Evolutionary conservation across 2,797 vertebrate species (phyloP).

Genomic region (Schizopygopsis malacanthus): DNA sequence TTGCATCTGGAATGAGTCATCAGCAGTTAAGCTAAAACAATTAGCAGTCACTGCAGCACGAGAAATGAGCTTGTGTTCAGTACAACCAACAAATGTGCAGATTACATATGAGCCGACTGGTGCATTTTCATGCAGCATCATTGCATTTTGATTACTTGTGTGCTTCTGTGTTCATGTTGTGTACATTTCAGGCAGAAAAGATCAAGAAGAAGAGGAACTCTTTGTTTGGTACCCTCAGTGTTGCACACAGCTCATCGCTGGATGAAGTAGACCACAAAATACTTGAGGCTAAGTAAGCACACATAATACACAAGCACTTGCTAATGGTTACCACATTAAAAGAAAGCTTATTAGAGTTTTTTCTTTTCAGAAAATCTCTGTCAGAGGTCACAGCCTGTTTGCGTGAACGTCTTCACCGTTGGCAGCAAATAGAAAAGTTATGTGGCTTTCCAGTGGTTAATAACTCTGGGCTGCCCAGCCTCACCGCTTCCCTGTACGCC

Average conservation of each 20-base stretch:
- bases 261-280: conserved; percentile 99
- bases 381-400: conserved; percentile 95
- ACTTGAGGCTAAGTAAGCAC: conserved; percentile 95
- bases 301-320: conserved; percentile 12
- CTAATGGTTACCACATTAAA: conserved; percentile 1
- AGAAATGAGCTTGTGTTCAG: conserved; percentile 23
- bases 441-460: conserved; percentile 94
- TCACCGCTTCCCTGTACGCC: conserved; percentile 94
- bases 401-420: conserved; percentile 95
- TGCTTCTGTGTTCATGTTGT: conserved; percentile 42
- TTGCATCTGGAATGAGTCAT: conserved; percentile 60
- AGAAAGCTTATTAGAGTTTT: conserved; percentile 7
- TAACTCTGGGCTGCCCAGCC: conserved; percentile 92
- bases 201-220: conserved; percentile 97
- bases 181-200: conserved; percentile 89
- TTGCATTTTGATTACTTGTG: conserved; percentile 10
- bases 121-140: neutral
- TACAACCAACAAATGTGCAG: conserved; percentile 11
- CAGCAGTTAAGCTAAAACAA: conserved; percentile 60
- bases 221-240: conserved; percentile 95
- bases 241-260: conserved; percentile 96
- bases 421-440: conserved; percentile 99
- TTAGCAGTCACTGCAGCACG: conserved; percentile 50
- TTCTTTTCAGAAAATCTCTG: conserved; percentile 85
- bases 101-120: neutral